Evolutionary conservation across 2,113 vertebrate genomes (phyloP), one percentile per base, ranked within the genome.

Genomic region (Pelecanus crispus): DNA sequence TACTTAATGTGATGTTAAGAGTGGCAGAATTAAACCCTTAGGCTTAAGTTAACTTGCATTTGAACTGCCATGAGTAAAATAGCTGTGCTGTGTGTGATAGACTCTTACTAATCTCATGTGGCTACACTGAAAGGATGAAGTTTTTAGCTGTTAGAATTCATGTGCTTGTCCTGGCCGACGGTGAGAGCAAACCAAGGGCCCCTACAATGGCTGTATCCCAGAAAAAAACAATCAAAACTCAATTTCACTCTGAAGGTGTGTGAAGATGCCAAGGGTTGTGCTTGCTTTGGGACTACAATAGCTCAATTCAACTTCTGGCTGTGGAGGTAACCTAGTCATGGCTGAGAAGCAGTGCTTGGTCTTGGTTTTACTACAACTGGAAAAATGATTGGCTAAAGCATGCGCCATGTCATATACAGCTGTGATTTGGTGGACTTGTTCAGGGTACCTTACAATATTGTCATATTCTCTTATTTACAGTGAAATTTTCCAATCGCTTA

Each of bases 391-490:
- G 7, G 15, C 29, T 65, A 28, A 56, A 58, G 10, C 16, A 36
- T 10, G 15, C 1, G 0, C 13, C 5, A 1, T 45, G 8, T 36
- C 45, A 32, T 21, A 29, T 5, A 22, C 9, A 31, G 18, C 29
- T 4, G 1, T 17, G 9, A 36, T 65, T 72, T 42, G 14, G 8
- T 71, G 53, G 22, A 50, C 22, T 74, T 42, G 8, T 63, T 81
- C 26, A 40, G 36, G 19, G 24, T 38, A 21, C 25, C 2, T 24
- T 78, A 16, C 42, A 42, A 25, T 66, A 66, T 52, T 78, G 28
- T 84, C 19, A 26, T 68, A 4, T 58, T 71, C 5, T 80, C 4
- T 32, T 47, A 52, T 6, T 70, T n/a, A 44, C 22, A n/a, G 22
- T 84, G 34, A 72, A 70, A 58, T 19, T 58, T 92, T 44, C 17